These are phyloP conservation scores for Muscina levida DNA, from an alignment of 2,888 invertebrate genomes.

Conservation along the genomic window DNA sequence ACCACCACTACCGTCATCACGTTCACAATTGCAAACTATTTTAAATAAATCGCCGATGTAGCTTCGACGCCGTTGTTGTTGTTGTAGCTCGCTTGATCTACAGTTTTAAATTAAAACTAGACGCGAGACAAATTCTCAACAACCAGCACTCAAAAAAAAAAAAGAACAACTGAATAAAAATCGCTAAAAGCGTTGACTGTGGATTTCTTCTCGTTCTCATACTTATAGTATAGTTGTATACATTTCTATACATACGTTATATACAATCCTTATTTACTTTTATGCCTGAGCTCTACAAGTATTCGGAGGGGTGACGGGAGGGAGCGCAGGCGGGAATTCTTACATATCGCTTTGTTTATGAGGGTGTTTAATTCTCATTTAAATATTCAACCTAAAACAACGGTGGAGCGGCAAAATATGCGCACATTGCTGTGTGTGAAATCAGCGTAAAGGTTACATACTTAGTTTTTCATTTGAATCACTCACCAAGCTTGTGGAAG, in stretches of 20 bases:
- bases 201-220: slow-evolving; percentile 19
- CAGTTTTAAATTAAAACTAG: slow-evolving; percentile 58
- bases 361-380: slow-evolving; percentile 61
- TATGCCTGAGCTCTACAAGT: background rate
- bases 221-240: too few species aligned
- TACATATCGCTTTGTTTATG: slow-evolving; percentile 8
- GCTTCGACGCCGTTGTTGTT: background rate
- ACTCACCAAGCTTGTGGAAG: too few species aligned
- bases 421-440: slow-evolving; percentile 64
- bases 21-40: slow-evolving; percentile 39
- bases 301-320: too few species aligned
- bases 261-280: background rate
- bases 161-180: slow-evolving; percentile 47
- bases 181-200: slow-evolving; percentile 63
- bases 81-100: slow-evolving; percentile 1
- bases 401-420: slow-evolving; percentile 42
- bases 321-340: too few species aligned
- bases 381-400: slow-evolving; percentile 43
- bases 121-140: slow-evolving; percentile 62
- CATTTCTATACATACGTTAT: too few species aligned
- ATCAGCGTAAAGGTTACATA: slow-evolving; percentile 59
- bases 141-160: too few species aligned
- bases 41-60: slow-evolving; percentile 22
- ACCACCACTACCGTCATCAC: background rate
- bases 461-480: background rate